Base-by-base conservation (phyloP, 1,140 invertebrate species). In the Drosophila lowei region DNA sequence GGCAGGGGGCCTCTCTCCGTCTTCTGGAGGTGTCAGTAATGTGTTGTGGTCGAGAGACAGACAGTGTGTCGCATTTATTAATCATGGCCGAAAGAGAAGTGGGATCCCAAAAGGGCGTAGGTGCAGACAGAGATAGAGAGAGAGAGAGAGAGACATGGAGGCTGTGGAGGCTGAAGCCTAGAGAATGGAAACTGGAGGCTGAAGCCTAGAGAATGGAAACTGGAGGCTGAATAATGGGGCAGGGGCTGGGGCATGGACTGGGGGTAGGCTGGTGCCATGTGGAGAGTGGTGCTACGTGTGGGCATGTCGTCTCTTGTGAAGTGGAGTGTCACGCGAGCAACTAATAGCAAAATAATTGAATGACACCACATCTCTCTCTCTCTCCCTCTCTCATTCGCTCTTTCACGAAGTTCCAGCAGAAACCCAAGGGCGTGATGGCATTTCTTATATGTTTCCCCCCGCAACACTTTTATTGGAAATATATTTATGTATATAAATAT, bases 261-360 rank as follows among this genome's bases (percentile, higher is more conserved):
- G 44, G 25, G 48, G 23, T n/a, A n/a, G n/a, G n/a, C 41, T 42
- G 15, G n/a, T 28, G 25, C 13, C 30, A 21, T 34, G 11, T 13
- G 34, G 34, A 13, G 34, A 13, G 11, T 38, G 34, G 11, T 13
- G 23, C 38, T 70, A 83, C 80, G 80, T 76, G 79, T 72, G 62
- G 55, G 59, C 34, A 76, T 68, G 54, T 13, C 34, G 11, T 11
- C 34, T 38, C 55, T 28, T 46, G 42, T 57, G 49, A 75, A 79
- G 75, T 83, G 65, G 61, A 49, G 79, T 63, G 79, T 72, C 79
- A 72, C 77, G 28, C 28, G 72, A 66, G 72, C 65, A 85, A 77
- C 81, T 77, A 74, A 86, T 81, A 67, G 81, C 61, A 58, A 86
- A 71, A 71, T 86, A 85, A 88, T 86, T 75, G 77, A 77, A 80